A percentile compares a stretch with the other conserved stretches of the same genome.
These are phyloP conservation scores for Stenurella melanura DNA, from an alignment of 2,888 invertebrate species.

Conservation along the genomic window DNA sequence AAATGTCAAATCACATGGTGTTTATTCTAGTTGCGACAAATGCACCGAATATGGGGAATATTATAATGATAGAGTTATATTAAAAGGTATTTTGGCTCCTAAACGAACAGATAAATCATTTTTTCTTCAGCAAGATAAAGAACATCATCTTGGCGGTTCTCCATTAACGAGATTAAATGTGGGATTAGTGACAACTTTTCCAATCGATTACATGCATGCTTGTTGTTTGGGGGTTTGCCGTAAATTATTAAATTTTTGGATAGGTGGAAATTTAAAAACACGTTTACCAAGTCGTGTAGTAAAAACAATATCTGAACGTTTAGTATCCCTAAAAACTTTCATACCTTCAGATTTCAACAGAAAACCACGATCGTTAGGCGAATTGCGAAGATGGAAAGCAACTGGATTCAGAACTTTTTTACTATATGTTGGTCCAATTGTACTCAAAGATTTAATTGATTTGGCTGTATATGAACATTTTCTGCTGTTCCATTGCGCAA, in stretches of 20 bases:
- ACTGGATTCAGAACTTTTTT: conserved; percentile 39
- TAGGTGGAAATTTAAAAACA: conserved; percentile 38
- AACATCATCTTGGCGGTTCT: conserved; percentile 38
- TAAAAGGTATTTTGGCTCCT: conserved; percentile 11
- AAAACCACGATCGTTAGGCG: conserved; percentile 33
- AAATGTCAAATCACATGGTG: conserved; percentile 43
- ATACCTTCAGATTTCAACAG: conserved; percentile 39
- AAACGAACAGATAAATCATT: conserved; percentile 29
- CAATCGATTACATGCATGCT: conserved; percentile 42
- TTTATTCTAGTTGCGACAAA: conserved; percentile 45
- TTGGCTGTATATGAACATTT: conserved; percentile 41
- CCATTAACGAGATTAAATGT: conserved; percentile 38
- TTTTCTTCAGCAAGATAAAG: conserved; percentile 37
- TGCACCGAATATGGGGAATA: conserved; percentile 36
- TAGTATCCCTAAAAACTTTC: conserved; percentile 25
- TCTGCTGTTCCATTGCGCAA: conserved; percentile 41
- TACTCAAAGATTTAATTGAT: conserved; percentile 33
- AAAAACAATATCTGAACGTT: conserved; percentile 17
- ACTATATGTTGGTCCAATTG: conserved; percentile 34
- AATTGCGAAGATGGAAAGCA: conserved; percentile 39
- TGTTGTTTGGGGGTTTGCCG: conserved; percentile 31
- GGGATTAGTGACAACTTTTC: conserved; percentile 32
- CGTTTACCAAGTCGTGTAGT: conserved; percentile 31
- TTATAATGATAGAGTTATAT: conserved; percentile 30
- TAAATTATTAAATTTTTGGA: conserved; percentile 37